phyloP scores from a whole-genome alignment of 2,888 invertebrate genomes.

The Priocnemis perturbator region DNA sequence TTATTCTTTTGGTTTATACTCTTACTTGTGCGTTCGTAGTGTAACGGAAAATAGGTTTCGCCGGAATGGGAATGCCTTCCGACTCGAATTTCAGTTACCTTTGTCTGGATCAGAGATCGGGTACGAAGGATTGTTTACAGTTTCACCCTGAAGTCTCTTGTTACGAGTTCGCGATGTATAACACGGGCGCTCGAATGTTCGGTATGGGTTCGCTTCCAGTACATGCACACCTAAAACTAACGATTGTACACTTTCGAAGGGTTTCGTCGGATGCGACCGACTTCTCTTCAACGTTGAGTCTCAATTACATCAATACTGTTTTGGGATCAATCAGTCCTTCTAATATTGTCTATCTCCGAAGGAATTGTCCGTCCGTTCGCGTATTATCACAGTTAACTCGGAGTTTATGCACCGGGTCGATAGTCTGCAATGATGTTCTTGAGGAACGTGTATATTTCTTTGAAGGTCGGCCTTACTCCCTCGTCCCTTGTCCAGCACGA shows the following conservation, averaged over 20 bases:
- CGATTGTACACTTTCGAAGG: constrained; percentile 63
- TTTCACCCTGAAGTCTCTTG: too few relatives aligned
- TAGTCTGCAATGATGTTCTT: constrained; percentile 80
- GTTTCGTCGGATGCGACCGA: constrained; percentile 20
- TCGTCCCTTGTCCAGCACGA: constrained; percentile 82
- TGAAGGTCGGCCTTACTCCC: constrained; percentile 79
- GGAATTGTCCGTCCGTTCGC: constrained; percentile 32
- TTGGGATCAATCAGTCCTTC: constrained; percentile 9
- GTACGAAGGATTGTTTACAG: too few relatives aligned
- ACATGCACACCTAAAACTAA: constrained; percentile 55
- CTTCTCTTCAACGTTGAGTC: constrained; percentile 7
- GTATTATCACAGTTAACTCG: constrained; percentile 70
- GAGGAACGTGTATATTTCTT: constrained; percentile 83
- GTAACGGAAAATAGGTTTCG: too few relatives aligned
- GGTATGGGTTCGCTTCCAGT: constrained; percentile 7
- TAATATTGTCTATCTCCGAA: constrained; percentile 23
- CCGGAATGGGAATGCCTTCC: too few relatives aligned
- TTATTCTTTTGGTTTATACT: too few relatives aligned
- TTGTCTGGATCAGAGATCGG: constrained; percentile 2
- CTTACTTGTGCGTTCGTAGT: too few relatives aligned
- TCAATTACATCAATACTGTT: constrained; percentile 22
- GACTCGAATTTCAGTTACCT: background rate
- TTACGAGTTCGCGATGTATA: too few relatives aligned
- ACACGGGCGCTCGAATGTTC: too few relatives aligned
- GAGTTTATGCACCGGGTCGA: constrained; percentile 72